Percentiles rank a stretch among this genome's conserved stretches.
These are phyloP conservation scores for Alosa sapidissima DNA, from an alignment of 2,797 vertebrate genomes.

Conservation along the genomic window DNA sequence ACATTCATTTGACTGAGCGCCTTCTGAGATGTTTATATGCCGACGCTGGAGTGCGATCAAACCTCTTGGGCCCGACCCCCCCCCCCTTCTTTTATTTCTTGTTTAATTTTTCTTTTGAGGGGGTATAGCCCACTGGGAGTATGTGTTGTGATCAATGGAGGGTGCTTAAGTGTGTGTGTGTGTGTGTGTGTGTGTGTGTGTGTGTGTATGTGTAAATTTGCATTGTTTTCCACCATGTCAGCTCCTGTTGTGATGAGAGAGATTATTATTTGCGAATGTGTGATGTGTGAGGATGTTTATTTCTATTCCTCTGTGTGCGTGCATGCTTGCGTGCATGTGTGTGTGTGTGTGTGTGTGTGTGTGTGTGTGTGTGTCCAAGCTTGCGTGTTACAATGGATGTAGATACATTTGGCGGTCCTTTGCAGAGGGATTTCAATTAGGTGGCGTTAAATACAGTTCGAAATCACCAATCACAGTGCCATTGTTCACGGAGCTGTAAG, in stretches of 20 bases:
- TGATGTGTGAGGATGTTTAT: slow-evolving; percentile 3
- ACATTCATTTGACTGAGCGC: slow-evolving; percentile 34
- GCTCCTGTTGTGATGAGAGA: slow-evolving; percentile 35
- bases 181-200: slow-evolving; percentile 13
- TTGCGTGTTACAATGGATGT: slow-evolving; percentile 23
- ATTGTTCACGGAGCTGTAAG: slow-evolving; percentile 57
- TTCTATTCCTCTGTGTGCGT: background rate
- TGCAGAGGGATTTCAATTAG: slow-evolving; percentile 68
- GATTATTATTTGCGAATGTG: slow-evolving; percentile 6
- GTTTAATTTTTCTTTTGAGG: slow-evolving; percentile 2
- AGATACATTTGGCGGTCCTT: slow-evolving; percentile 60
- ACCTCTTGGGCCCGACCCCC: background rate
- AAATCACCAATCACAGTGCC: slow-evolving; percentile 63
- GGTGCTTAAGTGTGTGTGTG: slow-evolving; percentile 21
- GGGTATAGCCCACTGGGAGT: slow-evolving; percentile 5
- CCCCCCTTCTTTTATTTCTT: background rate
- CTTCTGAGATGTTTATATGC: slow-evolving; percentile 46
- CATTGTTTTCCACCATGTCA: slow-evolving; percentile 39
- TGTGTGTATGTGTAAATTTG: slow-evolving; percentile 21
- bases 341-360: background rate
- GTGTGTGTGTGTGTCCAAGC: background rate
- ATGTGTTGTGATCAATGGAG: slow-evolving; percentile 37
- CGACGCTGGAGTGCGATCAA: background rate
- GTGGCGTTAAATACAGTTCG: slow-evolving; percentile 65
- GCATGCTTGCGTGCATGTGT: background rate